phyloP scores from a whole-genome alignment of 2,888 invertebrate species.

The Synanthedon formicaeformis region DNA sequence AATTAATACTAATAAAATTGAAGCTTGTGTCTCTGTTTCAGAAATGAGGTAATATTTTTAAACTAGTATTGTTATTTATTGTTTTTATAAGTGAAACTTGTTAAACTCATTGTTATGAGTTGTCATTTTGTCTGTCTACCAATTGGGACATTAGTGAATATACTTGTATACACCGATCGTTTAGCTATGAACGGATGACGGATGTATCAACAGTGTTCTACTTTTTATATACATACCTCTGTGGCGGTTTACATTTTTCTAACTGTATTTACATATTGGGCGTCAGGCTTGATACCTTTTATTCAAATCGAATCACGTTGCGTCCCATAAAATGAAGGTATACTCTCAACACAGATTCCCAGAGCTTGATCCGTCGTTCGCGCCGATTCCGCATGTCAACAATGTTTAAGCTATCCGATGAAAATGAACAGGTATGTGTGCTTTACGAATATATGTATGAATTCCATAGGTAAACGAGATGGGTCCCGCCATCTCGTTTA shows the following conservation, averaged over 20 bases:
- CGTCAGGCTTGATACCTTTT: constrained; percentile 18
- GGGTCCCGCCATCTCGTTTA: constrained; percentile 35
- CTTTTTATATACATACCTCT: background rate
- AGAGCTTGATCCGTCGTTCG: constrained; percentile 12
- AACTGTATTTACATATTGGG: constrained; percentile 14
- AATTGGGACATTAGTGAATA: background rate
- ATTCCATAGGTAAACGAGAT: too few relatives aligned
- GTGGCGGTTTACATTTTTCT: constrained; percentile 5
- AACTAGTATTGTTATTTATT: too few relatives aligned
- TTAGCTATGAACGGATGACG: constrained; percentile 7
- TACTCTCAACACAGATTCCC: constrained; percentile 12
- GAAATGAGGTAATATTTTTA: too few relatives aligned
- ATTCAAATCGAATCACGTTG: constrained; percentile 23
- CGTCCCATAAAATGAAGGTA: constrained; percentile 15
- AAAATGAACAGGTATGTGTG: constrained; percentile 15
- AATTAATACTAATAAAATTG: too few relatives aligned
- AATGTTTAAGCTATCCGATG: constrained; percentile 20
- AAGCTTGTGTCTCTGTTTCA: too few relatives aligned
- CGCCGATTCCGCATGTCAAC: constrained; percentile 23
- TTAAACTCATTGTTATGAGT: too few relatives aligned
- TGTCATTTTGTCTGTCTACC: background rate
- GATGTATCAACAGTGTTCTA: too few relatives aligned
- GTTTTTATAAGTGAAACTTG: too few relatives aligned
- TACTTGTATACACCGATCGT: constrained; percentile 2
- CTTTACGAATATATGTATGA: constrained; percentile 21